phyloP scores from a whole-genome alignment of 2,888 invertebrate species.

The Trichopria drosophilae region DNA sequence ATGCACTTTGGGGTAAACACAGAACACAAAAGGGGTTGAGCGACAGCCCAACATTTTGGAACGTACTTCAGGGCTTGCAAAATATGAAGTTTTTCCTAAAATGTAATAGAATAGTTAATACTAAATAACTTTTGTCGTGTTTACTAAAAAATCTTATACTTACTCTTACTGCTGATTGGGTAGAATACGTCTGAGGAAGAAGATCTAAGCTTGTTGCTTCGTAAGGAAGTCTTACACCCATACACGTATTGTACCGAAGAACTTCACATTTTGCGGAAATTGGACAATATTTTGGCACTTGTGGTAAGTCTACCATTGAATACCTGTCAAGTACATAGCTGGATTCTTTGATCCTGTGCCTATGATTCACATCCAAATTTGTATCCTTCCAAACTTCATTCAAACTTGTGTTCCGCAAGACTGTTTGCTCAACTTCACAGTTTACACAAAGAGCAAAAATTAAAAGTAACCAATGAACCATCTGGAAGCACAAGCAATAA shows the following conservation, averaged over 20 bases:
- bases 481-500: too few species aligned
- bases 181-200: slow-evolving; percentile 69
- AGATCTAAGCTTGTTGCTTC: slow-evolving; percentile 75
- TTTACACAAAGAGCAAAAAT: slow-evolving; percentile 22
- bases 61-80: slow-evolving; percentile 80
- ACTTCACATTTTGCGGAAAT: slow-evolving; percentile 72
- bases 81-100: slow-evolving; percentile 68
- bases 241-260: slow-evolving; percentile 68
- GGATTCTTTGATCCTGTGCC: slow-evolving; percentile 46
- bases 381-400: slow-evolving; percentile 46
- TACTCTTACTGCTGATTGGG: slow-evolving; percentile 60
- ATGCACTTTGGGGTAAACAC: slow-evolving; percentile 92
- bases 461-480: slow-evolving; percentile 33
- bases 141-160: too few species aligned
- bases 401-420: too few species aligned
- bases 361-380: slow-evolving; percentile 36
- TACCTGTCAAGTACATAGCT: slow-evolving; percentile 47
- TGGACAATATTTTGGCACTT: slow-evolving; percentile 61
- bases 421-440: slow-evolving; percentile 41
- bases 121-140: background rate
- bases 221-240: slow-evolving; percentile 80
- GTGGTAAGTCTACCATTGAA: slow-evolving; percentile 46
- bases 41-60: slow-evolving; percentile 93
- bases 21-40: slow-evolving; percentile 91
- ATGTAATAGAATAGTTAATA: slow-evolving; percentile 2